Conservation (phyloP, 2,797 vertebrate species). For the Helostoma temminkii region DNA sequence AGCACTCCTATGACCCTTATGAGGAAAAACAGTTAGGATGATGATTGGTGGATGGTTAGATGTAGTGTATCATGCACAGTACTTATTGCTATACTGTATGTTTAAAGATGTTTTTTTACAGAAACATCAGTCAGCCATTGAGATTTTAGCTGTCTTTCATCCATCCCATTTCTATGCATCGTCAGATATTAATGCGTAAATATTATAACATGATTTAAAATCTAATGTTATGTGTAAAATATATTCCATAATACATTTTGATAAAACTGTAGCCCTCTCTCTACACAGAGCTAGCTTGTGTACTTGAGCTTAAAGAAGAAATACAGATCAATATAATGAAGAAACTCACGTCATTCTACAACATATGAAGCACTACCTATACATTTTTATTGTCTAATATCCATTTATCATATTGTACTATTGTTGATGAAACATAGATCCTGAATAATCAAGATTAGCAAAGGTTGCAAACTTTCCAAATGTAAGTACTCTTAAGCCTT, state of each 20-base stretch:
- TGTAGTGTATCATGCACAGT: background rate
- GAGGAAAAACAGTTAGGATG: no score
- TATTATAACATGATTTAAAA: background rate
- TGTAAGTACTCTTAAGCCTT: no score
- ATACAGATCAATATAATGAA: background rate
- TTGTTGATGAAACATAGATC: background rate
- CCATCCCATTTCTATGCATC: background rate
- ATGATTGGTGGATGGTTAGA: no score
- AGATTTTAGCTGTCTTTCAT: background rate
- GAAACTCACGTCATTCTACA: background rate
- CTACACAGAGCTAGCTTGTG: background rate
- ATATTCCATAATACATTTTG: no score
- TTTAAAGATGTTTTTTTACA: background rate
- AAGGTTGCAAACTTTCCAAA: no score
- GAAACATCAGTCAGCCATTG: background rate
- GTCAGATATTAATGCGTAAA: background rate
- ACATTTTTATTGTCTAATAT: no score
- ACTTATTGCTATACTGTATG: background rate
- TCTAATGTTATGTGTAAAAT: no score
- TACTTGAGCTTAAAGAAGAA: slow-evolving; percentile 7
- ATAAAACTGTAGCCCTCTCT: background rate
- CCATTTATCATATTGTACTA: background rate
- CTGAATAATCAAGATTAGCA: background rate
- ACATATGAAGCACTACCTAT: no score
- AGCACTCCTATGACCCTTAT: no score